Evolutionary conservation across 1,140 invertebrate species (phyloP), one percentile per base, ranked within the genome.

Genomic region (Heliconius congener): DNA sequence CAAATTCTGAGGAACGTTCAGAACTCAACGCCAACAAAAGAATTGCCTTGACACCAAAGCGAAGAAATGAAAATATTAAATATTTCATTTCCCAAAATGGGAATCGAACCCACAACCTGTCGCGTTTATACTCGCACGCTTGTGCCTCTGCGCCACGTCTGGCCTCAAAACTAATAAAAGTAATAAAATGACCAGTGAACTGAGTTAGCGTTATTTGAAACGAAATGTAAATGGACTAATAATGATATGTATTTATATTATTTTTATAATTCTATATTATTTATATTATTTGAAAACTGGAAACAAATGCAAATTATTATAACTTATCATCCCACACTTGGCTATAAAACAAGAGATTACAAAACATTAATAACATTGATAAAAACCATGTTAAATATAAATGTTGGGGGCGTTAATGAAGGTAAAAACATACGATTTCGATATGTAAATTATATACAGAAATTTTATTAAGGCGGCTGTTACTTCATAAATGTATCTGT

Each of bases 331-430:
- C 73, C 77, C 77, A 79, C 77, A 74, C 76, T 71, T 30, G 73
- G 50, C 71, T 77, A 77, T 79, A 30, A 73, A 73, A 74, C 30
- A 74, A 79, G 46, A 74, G 72, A 74, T 79, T 79, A 79, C 77
- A 66, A 78, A 74, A 74, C 74, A 79, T 79, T 79, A 79, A 79
- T 79, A 73, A 66, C 60, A 23, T 30, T 66, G 60, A 66, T 66
- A 66, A 27, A 66, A 66, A 66, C 60, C 60, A 66, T 66, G 60
- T 66, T 66, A 66, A 66, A 66, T 66, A 66, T 66, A 66, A 66
- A 74, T 73, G 72, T 79, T 79, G 77, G 73, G 46, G 77, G 77
- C 77, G 77, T 79, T 74, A 74, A 79, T 66, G 23, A 66, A 66
- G 23, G 60, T 66, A 5, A 66, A 66, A 66, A 66, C 60, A 66